A percentile compares a stretch with the other conserved stretches of the same genome.
Conservation (phyloP, 92 coral and sea anemone species). For the Porites rus region DNA sequence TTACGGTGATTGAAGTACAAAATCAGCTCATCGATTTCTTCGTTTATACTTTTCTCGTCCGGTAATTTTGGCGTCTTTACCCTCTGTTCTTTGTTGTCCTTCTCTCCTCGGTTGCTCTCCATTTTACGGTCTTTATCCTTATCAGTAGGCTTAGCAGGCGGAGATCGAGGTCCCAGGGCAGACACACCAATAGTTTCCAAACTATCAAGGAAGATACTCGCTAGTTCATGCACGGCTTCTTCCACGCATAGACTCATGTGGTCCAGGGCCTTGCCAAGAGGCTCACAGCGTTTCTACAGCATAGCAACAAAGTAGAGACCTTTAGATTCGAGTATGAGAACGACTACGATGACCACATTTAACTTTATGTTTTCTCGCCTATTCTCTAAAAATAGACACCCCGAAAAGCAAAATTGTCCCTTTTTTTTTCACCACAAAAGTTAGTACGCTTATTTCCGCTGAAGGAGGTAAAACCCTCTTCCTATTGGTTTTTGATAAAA, state of each 20-base stretch:
- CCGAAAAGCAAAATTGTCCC: no score
- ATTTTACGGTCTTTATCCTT: constrained; percentile 78
- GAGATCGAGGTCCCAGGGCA: constrained; percentile 68
- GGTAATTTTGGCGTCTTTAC: constrained; percentile 84
- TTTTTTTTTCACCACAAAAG: no score
- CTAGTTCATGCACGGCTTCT: constrained; percentile 89
- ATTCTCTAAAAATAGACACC: no score
- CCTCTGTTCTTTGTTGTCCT: constrained; percentile 65
- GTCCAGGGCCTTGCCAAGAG: constrained; percentile 72
- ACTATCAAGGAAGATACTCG: constrained; percentile 78
- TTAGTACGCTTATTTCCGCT: no score
- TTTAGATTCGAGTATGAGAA: no score
- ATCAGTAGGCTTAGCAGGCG: constrained; percentile 62
- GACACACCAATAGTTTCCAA: constrained; percentile 78
- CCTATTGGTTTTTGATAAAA: no score
- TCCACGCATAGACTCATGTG: constrained; percentile 82
- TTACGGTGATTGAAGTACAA: constrained; percentile 86
- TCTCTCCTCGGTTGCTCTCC: constrained; percentile 64
- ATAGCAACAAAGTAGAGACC: neutral
- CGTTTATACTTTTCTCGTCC: constrained; percentile 86
- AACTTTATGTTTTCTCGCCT: no score
- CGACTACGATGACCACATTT: no score
- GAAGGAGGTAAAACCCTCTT: no score
- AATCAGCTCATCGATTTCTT: constrained; percentile 90
- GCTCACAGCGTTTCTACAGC: constrained; percentile 76